Percentiles rank a stretch among this genome's conserved stretches.
phyloP scores from a whole-genome alignment of 2,113 vertebrate species.

The Oophaga pumilio region DNA sequence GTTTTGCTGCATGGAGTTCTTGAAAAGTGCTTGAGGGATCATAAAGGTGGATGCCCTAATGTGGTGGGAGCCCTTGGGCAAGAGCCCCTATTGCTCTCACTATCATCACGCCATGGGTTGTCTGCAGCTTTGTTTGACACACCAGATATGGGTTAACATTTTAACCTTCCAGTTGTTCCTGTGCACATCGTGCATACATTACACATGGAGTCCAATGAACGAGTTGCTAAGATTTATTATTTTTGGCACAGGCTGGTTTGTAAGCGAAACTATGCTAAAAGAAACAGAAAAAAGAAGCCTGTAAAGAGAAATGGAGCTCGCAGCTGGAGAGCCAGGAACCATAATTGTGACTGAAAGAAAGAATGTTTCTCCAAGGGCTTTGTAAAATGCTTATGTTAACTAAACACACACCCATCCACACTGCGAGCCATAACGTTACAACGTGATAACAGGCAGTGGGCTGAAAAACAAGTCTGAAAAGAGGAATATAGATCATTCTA shows the following conservation, averaged over 20 bases:
- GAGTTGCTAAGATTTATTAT: background rate
- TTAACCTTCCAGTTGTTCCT: background rate
- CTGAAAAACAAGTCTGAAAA: too few relatives aligned
- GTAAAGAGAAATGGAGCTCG: background rate
- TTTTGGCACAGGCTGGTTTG: background rate
- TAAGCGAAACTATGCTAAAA: background rate
- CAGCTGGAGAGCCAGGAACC: conserved; percentile 1
- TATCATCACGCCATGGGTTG: background rate
- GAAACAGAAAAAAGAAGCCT: background rate
- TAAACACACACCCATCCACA: background rate
- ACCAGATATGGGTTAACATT: background rate
- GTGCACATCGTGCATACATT: background rate
- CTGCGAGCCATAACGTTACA: background rate
- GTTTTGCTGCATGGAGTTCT: background rate
- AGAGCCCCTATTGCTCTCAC: background rate
- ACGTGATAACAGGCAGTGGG: background rate
- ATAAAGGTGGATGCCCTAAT: background rate
- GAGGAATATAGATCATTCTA: background rate
- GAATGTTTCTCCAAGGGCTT: conserved; percentile 2
- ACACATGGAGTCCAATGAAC: background rate
- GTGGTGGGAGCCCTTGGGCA: background rate
- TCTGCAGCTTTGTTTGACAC: background rate
- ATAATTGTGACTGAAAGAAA: background rate
- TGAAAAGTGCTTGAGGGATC: background rate
- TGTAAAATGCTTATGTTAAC: background rate